Evolutionary conservation across 1,140 invertebrate genomes (phyloP).

Genomic region (Drosophila eugracilis): DNA sequence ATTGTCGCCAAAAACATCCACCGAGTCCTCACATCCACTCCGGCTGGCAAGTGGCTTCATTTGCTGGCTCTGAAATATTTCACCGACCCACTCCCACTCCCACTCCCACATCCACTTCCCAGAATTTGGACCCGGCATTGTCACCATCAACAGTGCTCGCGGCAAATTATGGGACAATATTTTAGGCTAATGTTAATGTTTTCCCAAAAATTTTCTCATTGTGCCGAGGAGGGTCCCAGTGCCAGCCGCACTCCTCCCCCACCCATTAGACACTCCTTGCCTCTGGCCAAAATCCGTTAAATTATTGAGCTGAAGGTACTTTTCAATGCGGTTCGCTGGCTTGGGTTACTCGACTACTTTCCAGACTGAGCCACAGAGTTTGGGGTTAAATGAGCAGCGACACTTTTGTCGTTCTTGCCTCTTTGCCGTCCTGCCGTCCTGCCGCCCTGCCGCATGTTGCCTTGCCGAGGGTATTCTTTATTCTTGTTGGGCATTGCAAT

Average conservation of each 20-base stretch:
- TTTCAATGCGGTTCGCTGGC: constrained; percentile 81
- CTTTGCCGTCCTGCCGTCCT: too few relatives aligned
- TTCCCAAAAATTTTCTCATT: constrained; percentile 83
- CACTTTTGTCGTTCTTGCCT: constrained; percentile 51
- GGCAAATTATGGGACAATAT: constrained; percentile 84
- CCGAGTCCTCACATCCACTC: constrained; percentile 19
- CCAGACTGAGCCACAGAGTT: constrained; percentile 32
- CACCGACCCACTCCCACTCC: constrained; percentile 31
- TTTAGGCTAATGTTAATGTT: constrained; percentile 84
- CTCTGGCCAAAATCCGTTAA: constrained; percentile 77
- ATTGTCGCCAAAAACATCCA: constrained; percentile 76
- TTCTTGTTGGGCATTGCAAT: constrained; percentile 72
- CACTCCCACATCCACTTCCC: not conserved
- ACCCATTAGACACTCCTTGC: constrained; percentile 41
- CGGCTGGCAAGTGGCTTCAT: constrained; percentile 79
- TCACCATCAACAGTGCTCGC: constrained; percentile 78
- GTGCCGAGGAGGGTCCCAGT: constrained; percentile 51
- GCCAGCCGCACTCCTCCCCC: not conserved
- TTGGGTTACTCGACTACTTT: constrained; percentile 44
- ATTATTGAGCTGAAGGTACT: constrained; percentile 83
- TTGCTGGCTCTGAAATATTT: constrained; percentile 76
- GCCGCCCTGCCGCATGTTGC: too few relatives aligned
- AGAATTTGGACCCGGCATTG: constrained; percentile 59
- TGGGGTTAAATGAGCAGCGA: constrained; percentile 80
- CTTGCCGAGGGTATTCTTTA: constrained; percentile 64